Evolutionary conservation across 2,113 vertebrate genomes (phyloP), one percentile per base, ranked within the genome.

Genomic region (Thomomys bottae): DNA sequence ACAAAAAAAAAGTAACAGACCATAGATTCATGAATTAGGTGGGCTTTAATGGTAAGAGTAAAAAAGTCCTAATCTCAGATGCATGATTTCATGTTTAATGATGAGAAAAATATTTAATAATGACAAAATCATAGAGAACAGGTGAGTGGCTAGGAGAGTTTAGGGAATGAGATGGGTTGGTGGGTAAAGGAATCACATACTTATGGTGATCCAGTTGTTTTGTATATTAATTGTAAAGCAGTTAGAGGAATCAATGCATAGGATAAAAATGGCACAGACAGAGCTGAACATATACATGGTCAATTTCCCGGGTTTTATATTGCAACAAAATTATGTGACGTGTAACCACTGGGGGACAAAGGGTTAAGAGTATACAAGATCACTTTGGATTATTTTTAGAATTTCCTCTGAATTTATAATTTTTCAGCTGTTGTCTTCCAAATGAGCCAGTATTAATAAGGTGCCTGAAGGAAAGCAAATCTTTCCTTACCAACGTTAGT

Each of bases 391-490:
- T 84, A 63, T 80, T 89, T 88, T 87, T 73, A 38, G 1, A 40
- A 28, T 28, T 82, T 90, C 34, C 7, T 84, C 6, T 87, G 24
- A 67, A 66, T 73, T 42, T 90, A 23, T 80, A 83, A 70, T 92
- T 84, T 75, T 90, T 93, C 70, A 15, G 72, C 12, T 57, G 40
- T 18, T 64, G 67, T 49, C 36, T 66, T 59, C 54, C 26, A 90
- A 92, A 64, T 73, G 34, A 79, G 26, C 28, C 24, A 80, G 5
- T 71, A 75, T 12, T 88, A 63, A 71, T 18, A 76, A 72, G 18
- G 34, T 34, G 24, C 11, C n/a, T 7, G 36, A 38, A 59, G 61
- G 38, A 66, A 90, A 88, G 26, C 11, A 57, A 79, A 36, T 28
- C 30, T 76, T 81, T 89, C 21, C 30, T 66, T 76, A 42, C 18